Evolutionary conservation across 1,140 invertebrate species (phyloP).

Genomic region (Pseudomyrmex flavicornis): DNA sequence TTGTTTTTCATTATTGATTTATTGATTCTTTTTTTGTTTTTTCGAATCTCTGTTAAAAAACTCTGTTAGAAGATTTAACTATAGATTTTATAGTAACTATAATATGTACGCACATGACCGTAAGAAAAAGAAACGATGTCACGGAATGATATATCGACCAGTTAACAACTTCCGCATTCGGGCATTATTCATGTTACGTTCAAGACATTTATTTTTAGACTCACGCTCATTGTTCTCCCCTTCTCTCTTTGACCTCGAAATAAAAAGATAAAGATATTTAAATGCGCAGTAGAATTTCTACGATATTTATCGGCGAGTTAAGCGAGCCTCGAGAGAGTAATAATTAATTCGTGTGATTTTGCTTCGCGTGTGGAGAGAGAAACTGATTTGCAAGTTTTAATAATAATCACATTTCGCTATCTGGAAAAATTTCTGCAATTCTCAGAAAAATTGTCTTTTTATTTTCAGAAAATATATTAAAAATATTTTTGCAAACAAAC

Average conservation of each 20-base stretch:
- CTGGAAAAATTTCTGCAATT: too few species aligned
- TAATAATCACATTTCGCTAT: too few species aligned
- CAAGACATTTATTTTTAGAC: slow-evolving; percentile 56
- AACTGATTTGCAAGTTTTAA: not conserved
- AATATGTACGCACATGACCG: not conserved
- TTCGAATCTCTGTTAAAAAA: not conserved
- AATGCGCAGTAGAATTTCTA: slow-evolving; percentile 30
- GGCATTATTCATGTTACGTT: slow-evolving; percentile 57
- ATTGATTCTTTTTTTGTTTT: too few species aligned
- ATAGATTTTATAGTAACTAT: slow-evolving; percentile 5
- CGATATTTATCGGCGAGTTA: not conserved
- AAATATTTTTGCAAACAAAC: too few species aligned
- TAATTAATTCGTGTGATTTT: slow-evolving; percentile 37
- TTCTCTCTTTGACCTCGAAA: slow-evolving; percentile 32
- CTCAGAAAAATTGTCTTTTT: too few species aligned
- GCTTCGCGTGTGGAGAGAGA: not conserved
- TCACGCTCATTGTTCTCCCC: slow-evolving; percentile 28
- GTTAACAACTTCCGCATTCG: slow-evolving; percentile 63
- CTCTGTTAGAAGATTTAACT: not conserved
- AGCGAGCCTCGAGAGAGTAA: not conserved
- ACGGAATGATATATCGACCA: slow-evolving; percentile 53
- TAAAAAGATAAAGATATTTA: slow-evolving; percentile 48
- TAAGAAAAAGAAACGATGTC: slow-evolving; percentile 10
- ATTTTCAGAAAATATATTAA: too few species aligned
- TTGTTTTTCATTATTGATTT: too few species aligned